Percentiles rank a stretch among this genome's conserved stretches.
These are phyloP conservation scores for Pogonocichla stellata DNA, from an alignment of 2,113 vertebrate genomes.

Conservation along the genomic window DNA sequence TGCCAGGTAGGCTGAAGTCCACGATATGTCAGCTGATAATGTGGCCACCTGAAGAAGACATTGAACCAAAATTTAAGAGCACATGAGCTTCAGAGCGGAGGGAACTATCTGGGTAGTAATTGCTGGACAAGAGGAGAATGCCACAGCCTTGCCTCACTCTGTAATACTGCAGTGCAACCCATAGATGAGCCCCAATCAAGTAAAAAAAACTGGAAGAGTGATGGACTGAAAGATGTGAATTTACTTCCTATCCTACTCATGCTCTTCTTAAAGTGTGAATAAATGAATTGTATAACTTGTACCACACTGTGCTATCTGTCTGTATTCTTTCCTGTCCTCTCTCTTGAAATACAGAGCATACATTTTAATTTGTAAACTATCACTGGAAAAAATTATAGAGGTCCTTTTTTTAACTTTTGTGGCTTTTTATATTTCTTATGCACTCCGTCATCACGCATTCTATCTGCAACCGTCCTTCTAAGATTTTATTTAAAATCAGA, in stretches of 20 bases:
- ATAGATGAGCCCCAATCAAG: background rate
- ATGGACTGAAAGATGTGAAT: background rate
- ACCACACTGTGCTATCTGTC: background rate
- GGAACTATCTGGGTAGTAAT: background rate
- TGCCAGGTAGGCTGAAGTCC: background rate
- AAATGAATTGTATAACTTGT: background rate
- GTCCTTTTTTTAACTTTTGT: background rate
- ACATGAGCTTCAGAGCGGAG: background rate
- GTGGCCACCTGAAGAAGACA: background rate
- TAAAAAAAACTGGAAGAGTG: background rate
- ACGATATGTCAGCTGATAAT: background rate
- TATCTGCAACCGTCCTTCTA: background rate
- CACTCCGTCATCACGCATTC: background rate
- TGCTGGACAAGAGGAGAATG: background rate
- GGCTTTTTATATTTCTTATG: background rate
- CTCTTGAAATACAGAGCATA: background rate
- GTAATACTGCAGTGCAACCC: background rate
- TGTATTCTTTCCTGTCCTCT: background rate
- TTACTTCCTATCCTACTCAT: background rate
- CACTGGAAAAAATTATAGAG: background rate
- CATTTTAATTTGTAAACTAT: background rate
- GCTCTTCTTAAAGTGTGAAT: background rate
- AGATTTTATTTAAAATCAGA: background rate
- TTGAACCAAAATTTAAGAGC: background rate
- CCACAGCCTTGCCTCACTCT: background rate